Percentiles rank a stretch among this genome's conserved stretches.
Conservation (phyloP, 2,797 vertebrate genomes). For the Acrocephalus scirpaceus region DNA sequence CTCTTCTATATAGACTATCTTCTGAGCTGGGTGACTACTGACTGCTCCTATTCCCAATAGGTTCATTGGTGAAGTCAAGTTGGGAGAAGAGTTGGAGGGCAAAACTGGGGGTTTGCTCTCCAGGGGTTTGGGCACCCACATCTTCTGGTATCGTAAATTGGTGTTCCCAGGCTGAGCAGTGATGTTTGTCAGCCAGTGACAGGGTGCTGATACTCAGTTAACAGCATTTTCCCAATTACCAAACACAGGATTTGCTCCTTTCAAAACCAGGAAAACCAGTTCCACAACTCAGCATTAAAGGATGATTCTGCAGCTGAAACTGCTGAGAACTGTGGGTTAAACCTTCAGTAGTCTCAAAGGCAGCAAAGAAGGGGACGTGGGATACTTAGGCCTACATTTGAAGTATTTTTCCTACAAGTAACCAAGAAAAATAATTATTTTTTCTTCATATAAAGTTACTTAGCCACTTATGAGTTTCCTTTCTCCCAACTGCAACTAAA, state of each 20-base stretch:
- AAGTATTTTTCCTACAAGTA: not conserved
- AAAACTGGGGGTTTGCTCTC: not conserved
- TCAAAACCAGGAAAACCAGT: not conserved
- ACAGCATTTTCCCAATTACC: not conserved
- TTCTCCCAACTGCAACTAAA: not conserved
- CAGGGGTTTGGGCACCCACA: not conserved
- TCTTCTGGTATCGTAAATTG: not conserved
- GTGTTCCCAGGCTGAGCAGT: not conserved
- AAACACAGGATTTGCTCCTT: not conserved
- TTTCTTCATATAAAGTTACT: not conserved
- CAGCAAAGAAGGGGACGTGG: accelerated
- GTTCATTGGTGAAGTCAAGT: not conserved
- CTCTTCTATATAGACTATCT: not conserved
- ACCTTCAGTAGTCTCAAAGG: not conserved
- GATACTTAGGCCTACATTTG: not conserved
- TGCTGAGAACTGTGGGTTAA: not conserved
- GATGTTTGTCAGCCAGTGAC: not conserved
- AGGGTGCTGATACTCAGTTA: not conserved
- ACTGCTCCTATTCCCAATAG: not conserved
- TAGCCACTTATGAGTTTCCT: not conserved
- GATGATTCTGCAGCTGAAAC: not conserved
- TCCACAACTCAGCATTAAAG: not conserved
- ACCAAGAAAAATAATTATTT: not conserved
- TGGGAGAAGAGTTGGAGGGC: not conserved
- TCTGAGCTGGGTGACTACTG: not conserved